Conservation (phyloP, 2,888 invertebrate genomes). For the Geotrupes spiniger region DNA sequence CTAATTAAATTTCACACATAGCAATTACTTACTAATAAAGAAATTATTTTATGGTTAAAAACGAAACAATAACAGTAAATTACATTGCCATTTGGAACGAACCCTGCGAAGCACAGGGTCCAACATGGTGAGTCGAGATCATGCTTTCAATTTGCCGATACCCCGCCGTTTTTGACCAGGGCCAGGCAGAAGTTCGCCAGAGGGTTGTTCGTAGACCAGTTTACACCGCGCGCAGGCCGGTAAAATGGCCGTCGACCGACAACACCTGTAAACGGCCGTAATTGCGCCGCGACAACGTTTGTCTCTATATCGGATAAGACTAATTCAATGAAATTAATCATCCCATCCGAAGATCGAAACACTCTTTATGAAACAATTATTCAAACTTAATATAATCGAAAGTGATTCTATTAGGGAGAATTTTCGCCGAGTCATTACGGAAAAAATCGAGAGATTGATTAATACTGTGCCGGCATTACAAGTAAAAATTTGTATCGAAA, state of each 20-base stretch:
- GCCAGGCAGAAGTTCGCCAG: slow-evolving; percentile 25
- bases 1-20: no score
- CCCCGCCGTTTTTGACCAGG: slow-evolving; percentile 40
- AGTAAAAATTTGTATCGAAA: slow-evolving; percentile 40
- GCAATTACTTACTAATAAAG: no score
- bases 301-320: slow-evolving; percentile 12
- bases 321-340: slow-evolving; percentile 19
- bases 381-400: slow-evolving; percentile 49
- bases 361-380: slow-evolving; percentile 44
- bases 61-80: slow-evolving; percentile 15
- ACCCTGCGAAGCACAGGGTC: slow-evolving; percentile 17
- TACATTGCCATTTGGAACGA: slow-evolving; percentile 20
- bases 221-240: slow-evolving; percentile 8
- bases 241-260: slow-evolving; percentile 17
- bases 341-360: slow-evolving; percentile 19
- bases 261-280: slow-evolving; percentile 14
- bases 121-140: slow-evolving; percentile 37
- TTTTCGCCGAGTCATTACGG: slow-evolving; percentile 44
- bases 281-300: slow-evolving; percentile 18
- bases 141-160: slow-evolving; percentile 45
- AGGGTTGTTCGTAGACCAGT: slow-evolving; percentile 12
- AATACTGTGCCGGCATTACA: slow-evolving; percentile 43
- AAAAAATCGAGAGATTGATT: slow-evolving; percentile 45
- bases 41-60: no score
- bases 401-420: slow-evolving; percentile 49